Evolutionary conservation across 2,113 vertebrate genomes (phyloP).

Genomic region (Saguinus midas): DNA sequence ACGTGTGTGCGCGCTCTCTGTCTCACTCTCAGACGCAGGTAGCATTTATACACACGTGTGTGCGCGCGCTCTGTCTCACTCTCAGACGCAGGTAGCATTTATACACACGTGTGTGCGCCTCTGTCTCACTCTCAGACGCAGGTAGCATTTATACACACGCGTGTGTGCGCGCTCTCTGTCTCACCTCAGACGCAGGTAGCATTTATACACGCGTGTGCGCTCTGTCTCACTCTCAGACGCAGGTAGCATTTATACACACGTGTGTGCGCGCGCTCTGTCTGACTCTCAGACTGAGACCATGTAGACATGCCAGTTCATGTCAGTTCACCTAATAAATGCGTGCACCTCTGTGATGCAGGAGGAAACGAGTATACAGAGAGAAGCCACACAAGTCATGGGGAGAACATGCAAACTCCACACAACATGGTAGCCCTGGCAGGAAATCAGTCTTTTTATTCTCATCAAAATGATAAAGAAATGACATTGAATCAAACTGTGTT

Average conservation of each 20-base stretch:
- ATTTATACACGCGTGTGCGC: rapidly evolving
- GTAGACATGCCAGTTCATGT: neutral
- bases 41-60: neutral
- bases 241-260: too few relatives aligned
- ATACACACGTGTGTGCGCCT: rapidly evolving
- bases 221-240: too few relatives aligned
- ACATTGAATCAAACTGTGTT: neutral
- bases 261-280: too few relatives aligned
- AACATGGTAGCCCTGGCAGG: neutral
- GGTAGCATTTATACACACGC: neutral
- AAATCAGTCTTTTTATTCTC: neutral
- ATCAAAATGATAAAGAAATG: neutral
- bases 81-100: neutral
- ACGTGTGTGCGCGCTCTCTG: rapidly evolving
- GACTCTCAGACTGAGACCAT: neutral
- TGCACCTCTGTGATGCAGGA: neutral
- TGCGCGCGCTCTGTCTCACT: rapidly evolving
- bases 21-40: neutral
- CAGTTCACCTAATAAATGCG: neutral
- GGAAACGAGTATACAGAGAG: neutral
- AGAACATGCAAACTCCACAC: neutral
- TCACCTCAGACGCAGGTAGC: neutral
- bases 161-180: rapidly evolving
- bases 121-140: neutral
- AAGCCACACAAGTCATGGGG: neutral